phyloP scores from a whole-genome alignment of 92 coral and sea anemone genomes.

The Scolanthus callimorphus region DNA sequence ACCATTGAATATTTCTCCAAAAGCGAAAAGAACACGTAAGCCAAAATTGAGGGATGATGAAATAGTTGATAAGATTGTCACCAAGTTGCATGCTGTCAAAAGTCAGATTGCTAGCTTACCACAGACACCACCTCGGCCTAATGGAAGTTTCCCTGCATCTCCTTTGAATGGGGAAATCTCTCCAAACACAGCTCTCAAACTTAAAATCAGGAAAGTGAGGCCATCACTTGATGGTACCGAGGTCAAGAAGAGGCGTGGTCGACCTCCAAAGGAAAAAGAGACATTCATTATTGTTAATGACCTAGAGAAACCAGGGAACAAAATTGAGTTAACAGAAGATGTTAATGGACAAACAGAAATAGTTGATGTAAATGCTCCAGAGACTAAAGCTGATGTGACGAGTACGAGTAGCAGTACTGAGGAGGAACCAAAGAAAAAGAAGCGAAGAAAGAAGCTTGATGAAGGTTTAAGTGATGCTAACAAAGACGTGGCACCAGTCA shows the following conservation, averaged over 20 bases:
- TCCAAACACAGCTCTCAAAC: slow-evolving; percentile 70
- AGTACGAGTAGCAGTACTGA: slow-evolving; percentile 25
- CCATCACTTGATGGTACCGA: slow-evolving; percentile 40
- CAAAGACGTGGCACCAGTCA: not conserved
- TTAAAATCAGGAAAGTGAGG: slow-evolving; percentile 75
- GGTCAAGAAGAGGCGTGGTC: slow-evolving; percentile 66
- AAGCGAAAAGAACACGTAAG: slow-evolving; percentile 19
- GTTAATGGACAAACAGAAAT: not conserved
- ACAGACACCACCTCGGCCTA: slow-evolving; percentile 53
- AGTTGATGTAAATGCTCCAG: not conserved
- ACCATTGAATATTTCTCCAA: not conserved
- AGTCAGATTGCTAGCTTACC: slow-evolving; percentile 4
- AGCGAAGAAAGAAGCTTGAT: slow-evolving; percentile 37
- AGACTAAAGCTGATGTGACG: slow-evolving; percentile 19
- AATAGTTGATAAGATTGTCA: slow-evolving; percentile 10
- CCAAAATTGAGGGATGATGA: slow-evolving; percentile 17
- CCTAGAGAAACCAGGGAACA: slow-evolving; percentile 30
- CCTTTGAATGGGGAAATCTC: slow-evolving; percentile 64
- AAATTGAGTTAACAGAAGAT: slow-evolving; percentile 1
- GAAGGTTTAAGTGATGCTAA: slow-evolving; percentile 4
- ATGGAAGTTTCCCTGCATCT: slow-evolving; percentile 48
- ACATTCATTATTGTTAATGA: slow-evolving; percentile 76
- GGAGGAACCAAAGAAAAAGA: slow-evolving; percentile 23
- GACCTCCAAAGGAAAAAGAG: slow-evolving; percentile 66
- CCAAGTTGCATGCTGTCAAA: slow-evolving; percentile 8